Conservation (phyloP, 2,113 vertebrate genomes). For the Phainopepla nitens region DNA sequence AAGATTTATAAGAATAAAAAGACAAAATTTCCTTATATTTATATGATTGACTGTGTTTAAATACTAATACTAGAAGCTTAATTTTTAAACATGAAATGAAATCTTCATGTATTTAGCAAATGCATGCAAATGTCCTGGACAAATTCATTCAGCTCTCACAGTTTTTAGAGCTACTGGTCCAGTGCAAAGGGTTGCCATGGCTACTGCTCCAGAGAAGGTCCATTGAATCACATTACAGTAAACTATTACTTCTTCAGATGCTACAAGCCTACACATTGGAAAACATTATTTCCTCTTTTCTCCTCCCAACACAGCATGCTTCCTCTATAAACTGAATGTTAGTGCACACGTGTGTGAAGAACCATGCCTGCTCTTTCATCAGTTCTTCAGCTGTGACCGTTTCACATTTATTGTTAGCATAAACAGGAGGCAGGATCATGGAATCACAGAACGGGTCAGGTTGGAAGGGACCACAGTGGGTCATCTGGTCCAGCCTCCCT, state of each 20-base stretch:
- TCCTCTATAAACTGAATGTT: neutral
- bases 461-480: neutral
- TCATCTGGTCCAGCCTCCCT: neutral
- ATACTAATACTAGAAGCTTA: neutral
- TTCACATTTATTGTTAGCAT: neutral
- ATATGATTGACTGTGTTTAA: neutral
- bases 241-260: neutral
- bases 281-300: neutral
- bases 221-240: neutral
- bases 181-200: neutral
- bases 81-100: neutral
- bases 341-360: rapidly evolving
- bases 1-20: neutral
- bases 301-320: neutral
- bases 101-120: neutral
- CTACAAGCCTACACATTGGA: neutral
- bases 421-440: neutral
- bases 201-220: neutral
- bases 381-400: neutral
- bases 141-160: neutral
- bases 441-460: neutral
- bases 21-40: neutral
- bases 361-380: neutral
- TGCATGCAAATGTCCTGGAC: neutral
- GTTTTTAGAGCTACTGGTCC: neutral